Evolutionary conservation across 2,888 invertebrate species (phyloP).

Genomic region (Phragmatobia fuliginosa): DNA sequence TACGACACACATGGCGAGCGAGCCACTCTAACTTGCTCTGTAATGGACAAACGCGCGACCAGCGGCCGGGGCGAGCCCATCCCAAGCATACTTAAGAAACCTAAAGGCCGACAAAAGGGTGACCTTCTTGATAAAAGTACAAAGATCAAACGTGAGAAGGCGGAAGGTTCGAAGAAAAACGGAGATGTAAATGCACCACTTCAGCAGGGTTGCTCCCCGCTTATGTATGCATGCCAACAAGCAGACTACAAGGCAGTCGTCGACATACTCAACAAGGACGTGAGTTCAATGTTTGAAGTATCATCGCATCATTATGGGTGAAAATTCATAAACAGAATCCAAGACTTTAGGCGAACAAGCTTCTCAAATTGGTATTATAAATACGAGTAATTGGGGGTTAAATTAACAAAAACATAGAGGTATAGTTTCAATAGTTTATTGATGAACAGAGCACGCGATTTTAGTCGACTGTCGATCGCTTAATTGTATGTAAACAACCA

Average conservation of each 20-base stretch:
- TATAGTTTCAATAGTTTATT: conserved; percentile 54
- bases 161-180: conserved; percentile 68
- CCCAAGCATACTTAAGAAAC: conserved; percentile 82
- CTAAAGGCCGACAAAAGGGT: conserved; percentile 72
- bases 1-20: conserved; percentile 61
- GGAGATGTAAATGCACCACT: conserved; percentile 78
- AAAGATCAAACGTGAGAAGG: conserved; percentile 80
- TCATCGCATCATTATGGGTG: background rate
- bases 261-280: conserved; percentile 91
- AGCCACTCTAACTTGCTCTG: conserved; percentile 61
- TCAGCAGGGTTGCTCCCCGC: conserved; percentile 91
- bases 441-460: conserved; percentile 71
- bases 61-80: conserved; percentile 80
- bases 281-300: conserved; percentile 74
- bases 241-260: conserved; percentile 92
- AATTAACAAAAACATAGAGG: too few relatives aligned
- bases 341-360: background rate
- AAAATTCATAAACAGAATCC: too few relatives aligned
- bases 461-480: conserved; percentile 58
- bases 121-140: conserved; percentile 80
- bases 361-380: too few relatives aligned
- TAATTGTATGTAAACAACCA: conserved; percentile 68
- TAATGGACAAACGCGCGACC: conserved; percentile 80
- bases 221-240: conserved; percentile 97
- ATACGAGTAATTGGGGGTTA: conserved; percentile 17